phyloP scores from a whole-genome alignment of 2,797 vertebrate species.

The Allochrocebus solatus region DNA sequence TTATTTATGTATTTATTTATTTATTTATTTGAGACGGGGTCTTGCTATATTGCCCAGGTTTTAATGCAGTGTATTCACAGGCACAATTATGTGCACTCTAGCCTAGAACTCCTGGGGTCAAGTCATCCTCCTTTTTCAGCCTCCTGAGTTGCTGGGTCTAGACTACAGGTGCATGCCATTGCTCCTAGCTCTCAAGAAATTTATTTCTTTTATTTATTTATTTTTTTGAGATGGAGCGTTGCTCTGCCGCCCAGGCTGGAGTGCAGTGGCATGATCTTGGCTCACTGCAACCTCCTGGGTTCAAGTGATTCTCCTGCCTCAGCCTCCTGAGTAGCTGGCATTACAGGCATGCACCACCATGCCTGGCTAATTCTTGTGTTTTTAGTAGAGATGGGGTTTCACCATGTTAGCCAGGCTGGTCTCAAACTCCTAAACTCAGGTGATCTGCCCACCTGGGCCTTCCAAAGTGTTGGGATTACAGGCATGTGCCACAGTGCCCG shows the following conservation, averaged over 20 bases:
- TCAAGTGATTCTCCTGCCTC: neutral
- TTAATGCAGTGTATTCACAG: neutral
- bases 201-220: neutral
- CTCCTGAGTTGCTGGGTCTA: neutral
- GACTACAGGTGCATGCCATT: neutral
- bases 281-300: neutral
- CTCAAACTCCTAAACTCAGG: neutral
- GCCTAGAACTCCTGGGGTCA: neutral
- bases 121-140: neutral
- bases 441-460: neutral
- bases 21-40: neutral
- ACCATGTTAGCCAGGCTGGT: neutral
- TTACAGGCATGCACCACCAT: neutral
- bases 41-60: neutral
- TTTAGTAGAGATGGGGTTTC: neutral
- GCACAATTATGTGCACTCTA: neutral
- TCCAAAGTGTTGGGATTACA: neutral
- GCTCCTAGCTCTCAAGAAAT: neutral
- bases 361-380: neutral
- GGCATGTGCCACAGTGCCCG: rapidly evolving
- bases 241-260: neutral
- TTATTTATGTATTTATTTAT: neutral
- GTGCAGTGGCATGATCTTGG: neutral
- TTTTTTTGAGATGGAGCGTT: neutral
- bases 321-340: neutral